These are phyloP conservation scores for Pipistrellus kuhlii DNA, from an alignment of 2,797 vertebrate genomes.

Conservation along the genomic window DNA sequence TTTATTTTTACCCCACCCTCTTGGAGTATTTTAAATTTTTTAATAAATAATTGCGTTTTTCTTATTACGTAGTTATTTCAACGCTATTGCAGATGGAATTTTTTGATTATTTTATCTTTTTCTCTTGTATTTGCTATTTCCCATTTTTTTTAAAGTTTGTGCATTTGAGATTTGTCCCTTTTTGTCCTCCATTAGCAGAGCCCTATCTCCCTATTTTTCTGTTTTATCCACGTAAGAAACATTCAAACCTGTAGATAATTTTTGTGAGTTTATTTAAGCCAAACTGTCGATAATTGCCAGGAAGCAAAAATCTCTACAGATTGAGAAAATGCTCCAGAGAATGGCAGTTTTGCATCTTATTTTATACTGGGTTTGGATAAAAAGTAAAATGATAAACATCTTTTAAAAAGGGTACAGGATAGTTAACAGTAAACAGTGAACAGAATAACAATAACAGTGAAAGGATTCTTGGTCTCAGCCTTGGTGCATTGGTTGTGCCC, in stretches of 20 bases:
- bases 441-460: background rate
- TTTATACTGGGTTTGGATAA: background rate
- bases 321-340: background rate
- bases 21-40: background rate
- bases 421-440: background rate
- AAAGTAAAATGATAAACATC: background rate
- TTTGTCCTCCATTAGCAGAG: background rate
- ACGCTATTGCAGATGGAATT: background rate
- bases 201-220: background rate
- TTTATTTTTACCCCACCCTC: background rate
- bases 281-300: background rate
- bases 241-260: background rate
- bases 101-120: background rate
- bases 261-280: background rate
- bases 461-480: background rate
- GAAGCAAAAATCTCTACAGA: background rate
- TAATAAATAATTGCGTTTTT: background rate
- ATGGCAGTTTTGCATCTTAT: background rate
- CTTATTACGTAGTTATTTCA: background rate
- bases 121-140: background rate
- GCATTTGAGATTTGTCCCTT: background rate
- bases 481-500: background rate
- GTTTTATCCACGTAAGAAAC: background rate
- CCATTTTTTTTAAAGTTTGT: background rate
- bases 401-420: background rate